These are phyloP conservation scores for Epinotia ramella DNA, from an alignment of 2,888 invertebrate species.

Conservation along the genomic window DNA sequence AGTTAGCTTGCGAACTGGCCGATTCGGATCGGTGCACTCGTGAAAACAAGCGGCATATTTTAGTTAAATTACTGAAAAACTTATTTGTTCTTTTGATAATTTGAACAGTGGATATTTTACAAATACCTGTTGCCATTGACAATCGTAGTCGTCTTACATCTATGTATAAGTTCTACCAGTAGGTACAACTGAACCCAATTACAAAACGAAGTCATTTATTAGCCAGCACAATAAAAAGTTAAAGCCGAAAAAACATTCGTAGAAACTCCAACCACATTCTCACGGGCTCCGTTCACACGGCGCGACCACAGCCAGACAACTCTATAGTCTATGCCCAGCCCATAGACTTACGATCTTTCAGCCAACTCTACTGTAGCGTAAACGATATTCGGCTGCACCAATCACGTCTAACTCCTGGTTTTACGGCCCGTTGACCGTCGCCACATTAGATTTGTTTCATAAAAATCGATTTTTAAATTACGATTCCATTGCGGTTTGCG, in stretches of 20 bases:
- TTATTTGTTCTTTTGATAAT: not conserved
- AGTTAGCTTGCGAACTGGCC: conserved; percentile 32
- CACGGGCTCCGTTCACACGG: conserved; percentile 59
- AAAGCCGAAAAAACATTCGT: conserved; percentile 45
- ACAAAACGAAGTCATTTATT: conserved; percentile 25
- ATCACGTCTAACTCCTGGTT: conserved; percentile 74
- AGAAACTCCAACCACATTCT: conserved; percentile 70
- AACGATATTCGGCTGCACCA: conserved; percentile 62
- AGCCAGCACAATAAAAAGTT: conserved; percentile 19
- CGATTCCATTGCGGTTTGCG: conserved; percentile 51
- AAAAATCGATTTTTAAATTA: conserved; percentile 57
- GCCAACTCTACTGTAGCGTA: conserved; percentile 1
- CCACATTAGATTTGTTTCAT: conserved; percentile 55
- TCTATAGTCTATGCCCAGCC: conserved; percentile 57
- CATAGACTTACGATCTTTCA: conserved; percentile 57
- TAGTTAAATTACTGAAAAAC: not conserved
- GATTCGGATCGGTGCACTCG: conserved; percentile 29
- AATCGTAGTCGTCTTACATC: no score
- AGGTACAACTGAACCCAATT: not conserved
- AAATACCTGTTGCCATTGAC: not conserved
- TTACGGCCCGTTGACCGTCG: conserved; percentile 74
- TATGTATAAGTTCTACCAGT: not conserved
- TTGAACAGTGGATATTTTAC: not conserved
- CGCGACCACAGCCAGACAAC: conserved; percentile 38
- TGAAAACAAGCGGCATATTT: conserved; percentile 12